Conservation (phyloP, 2,797 vertebrate species). For the Hydrolagus colliei region DNA sequence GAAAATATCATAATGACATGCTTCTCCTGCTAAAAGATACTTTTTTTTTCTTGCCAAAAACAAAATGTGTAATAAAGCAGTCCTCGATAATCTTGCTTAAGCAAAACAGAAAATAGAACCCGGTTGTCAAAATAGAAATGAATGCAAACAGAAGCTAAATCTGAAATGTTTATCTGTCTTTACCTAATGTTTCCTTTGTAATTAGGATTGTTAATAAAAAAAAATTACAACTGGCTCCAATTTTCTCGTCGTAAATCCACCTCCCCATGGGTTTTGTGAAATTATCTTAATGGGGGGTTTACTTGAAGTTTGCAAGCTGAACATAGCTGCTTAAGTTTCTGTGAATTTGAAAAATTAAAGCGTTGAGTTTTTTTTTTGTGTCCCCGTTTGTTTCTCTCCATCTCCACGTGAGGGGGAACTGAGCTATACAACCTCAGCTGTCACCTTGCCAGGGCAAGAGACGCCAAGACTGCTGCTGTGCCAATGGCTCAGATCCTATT, state of each 20-base stretch:
- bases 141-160: neutral
- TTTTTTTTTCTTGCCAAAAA: neutral
- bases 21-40: neutral
- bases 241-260: neutral
- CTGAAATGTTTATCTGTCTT: constrained; percentile 11
- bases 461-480: neutral
- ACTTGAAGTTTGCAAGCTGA: neutral
- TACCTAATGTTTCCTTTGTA: neutral
- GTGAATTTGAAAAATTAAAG: neutral
- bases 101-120: neutral
- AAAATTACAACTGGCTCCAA: neutral
- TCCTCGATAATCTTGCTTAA: neutral
- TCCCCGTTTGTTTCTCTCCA: too few species aligned
- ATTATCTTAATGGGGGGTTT: neutral
- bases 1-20: neutral
- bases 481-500: neutral
- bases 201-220: neutral
- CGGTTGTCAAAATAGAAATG: neutral
- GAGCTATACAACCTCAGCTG: too few species aligned
- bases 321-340: neutral
- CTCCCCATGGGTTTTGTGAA: neutral
- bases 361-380: neutral
- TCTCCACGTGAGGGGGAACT: too few species aligned
- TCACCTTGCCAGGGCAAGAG: too few species aligned
- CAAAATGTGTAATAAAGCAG: neutral